phyloP scores from a whole-genome alignment of 2,888 invertebrate species.

The Xestia rhomboidea region DNA sequence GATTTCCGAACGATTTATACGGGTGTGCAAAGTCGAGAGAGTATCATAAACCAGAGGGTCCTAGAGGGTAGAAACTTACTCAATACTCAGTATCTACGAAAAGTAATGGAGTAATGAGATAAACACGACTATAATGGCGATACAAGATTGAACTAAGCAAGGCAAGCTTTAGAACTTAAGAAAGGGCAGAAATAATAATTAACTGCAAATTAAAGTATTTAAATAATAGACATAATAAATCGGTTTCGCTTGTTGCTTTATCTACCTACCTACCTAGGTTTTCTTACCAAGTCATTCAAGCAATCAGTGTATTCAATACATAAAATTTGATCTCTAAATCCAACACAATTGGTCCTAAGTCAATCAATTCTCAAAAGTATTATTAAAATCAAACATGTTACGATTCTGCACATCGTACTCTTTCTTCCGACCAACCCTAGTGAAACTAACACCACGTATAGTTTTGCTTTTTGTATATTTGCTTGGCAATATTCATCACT shows the following conservation, averaged over 20 bases:
- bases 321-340: background rate
- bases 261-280: background rate
- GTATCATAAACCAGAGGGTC: slow-evolving; percentile 63
- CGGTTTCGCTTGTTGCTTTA: background rate
- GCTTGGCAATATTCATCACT: slow-evolving; percentile 90
- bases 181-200: background rate
- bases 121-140: slow-evolving; percentile 25
- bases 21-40: slow-evolving; percentile 67
- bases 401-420: slow-evolving; percentile 71
- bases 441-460: slow-evolving; percentile 89
- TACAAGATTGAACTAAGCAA: slow-evolving; percentile 11
- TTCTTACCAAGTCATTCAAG: background rate
- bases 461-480: slow-evolving; percentile 91
- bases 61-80: slow-evolving; percentile 60
- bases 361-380: background rate
- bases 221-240: background rate
- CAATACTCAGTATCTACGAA: slow-evolving; percentile 50
- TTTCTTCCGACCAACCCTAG: slow-evolving; percentile 79
- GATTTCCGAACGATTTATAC: slow-evolving; percentile 88
- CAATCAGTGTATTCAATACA: slow-evolving; percentile 1
- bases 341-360: background rate
- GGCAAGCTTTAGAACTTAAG: background rate
- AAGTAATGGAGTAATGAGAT: slow-evolving; percentile 55
- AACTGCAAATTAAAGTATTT: background rate
- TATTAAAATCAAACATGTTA: slow-evolving; percentile 63